A percentile compares a stretch with the other conserved stretches of the same genome.
These are phyloP conservation scores for Xestia rhomboidea DNA, from an alignment of 2,888 invertebrate species.

Conservation along the genomic window DNA sequence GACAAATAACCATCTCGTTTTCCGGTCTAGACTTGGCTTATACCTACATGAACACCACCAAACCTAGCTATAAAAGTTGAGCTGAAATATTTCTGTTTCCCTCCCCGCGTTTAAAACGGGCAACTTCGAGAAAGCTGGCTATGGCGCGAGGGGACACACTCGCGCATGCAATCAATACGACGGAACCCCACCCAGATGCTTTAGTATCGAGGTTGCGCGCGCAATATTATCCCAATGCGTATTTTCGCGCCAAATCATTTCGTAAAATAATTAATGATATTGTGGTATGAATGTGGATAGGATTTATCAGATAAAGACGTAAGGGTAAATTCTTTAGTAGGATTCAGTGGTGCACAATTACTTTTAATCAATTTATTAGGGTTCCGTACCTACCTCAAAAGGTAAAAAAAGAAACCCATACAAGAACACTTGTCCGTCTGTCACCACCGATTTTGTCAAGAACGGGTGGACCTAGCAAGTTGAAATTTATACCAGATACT, in stretches of 20 bases:
- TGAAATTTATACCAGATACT: no score
- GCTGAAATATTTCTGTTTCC: slow-evolving; percentile 76
- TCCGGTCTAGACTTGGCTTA: slow-evolving; percentile 49
- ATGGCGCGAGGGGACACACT: slow-evolving; percentile 71
- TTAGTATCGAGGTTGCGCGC: slow-evolving; percentile 77
- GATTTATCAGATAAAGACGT: neutral
- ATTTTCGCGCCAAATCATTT: slow-evolving; percentile 79
- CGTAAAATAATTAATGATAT: neutral
- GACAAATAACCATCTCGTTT: slow-evolving; percentile 22
- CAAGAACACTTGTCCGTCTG: no score
- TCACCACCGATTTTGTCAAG: no score
- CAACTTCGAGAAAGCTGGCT: slow-evolving; percentile 71
- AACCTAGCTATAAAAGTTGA: slow-evolving; percentile 64
- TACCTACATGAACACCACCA: slow-evolving; percentile 38
- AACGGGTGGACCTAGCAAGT: no score
- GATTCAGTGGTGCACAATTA: neutral
- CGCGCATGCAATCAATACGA: slow-evolving; percentile 86
- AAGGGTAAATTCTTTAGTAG: neutral
- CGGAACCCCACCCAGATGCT: slow-evolving; percentile 78
- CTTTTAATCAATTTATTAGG: neutral
- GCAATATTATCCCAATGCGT: slow-evolving; percentile 71
- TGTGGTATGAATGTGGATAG: neutral
- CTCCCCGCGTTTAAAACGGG: slow-evolving; percentile 74
- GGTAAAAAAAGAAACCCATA: no score
- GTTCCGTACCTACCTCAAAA: no score